phyloP scores from a whole-genome alignment of 1,140 invertebrate genomes.

The Hetaerina americana region DNA sequence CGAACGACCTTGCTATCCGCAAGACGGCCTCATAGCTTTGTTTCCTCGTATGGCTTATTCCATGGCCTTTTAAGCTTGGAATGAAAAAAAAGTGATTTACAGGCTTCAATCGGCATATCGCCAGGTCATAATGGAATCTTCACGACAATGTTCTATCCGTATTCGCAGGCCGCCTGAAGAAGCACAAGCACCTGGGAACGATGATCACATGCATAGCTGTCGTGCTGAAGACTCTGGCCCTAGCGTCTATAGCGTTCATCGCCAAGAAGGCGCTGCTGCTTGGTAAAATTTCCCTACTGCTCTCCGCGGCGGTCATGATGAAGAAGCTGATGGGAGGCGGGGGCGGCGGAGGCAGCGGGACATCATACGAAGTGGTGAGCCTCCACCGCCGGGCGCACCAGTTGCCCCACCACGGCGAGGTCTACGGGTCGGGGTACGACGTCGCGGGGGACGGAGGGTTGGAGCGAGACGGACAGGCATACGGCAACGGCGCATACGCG shows the following conservation, averaged over 20 bases:
- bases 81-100: too few species aligned
- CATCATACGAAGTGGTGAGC: background rate
- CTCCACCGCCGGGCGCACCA: background rate
- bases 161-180: too few species aligned
- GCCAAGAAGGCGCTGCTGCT: background rate
- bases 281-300: background rate
- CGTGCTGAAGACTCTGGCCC: background rate
- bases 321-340: background rate
- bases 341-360: background rate
- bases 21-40: too few species aligned
- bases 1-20: too few species aligned
- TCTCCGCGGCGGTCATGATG: background rate
- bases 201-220: background rate
- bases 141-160: too few species aligned
- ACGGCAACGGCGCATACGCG: background rate
- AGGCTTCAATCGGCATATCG: too few species aligned
- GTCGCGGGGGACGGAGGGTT: background rate
- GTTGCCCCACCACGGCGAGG: background rate
- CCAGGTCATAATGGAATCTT: too few species aligned
- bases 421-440: background rate
- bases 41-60: too few species aligned
- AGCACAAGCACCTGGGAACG: background rate
- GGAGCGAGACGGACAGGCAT: background rate
- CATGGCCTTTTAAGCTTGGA: too few species aligned
- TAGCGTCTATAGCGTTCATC: background rate